phyloP scores from a whole-genome alignment of 1,140 invertebrate genomes.

The Probaryconus sp. region DNA sequence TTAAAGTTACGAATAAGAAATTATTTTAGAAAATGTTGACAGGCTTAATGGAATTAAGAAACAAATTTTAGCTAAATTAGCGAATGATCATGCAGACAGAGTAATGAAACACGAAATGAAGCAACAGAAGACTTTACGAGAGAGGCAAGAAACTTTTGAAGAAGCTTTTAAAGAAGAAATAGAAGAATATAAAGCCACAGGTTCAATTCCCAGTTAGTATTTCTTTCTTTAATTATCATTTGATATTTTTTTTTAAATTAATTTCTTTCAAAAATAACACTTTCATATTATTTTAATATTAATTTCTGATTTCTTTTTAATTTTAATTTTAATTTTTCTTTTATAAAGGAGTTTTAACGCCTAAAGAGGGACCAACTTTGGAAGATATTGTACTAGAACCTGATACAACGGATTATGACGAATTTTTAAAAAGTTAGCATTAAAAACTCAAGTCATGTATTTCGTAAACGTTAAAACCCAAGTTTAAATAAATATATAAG shows the following conservation, averaged over 20 bases:
- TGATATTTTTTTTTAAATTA: constrained; percentile 9
- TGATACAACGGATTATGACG: constrained; percentile 78
- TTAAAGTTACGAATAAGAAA: not conserved
- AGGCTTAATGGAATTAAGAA: too few relatives aligned
- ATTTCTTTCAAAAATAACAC: not conserved
- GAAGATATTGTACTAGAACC: constrained; percentile 80
- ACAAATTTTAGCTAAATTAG: constrained; percentile 78
- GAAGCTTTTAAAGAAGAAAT: constrained; percentile 84
- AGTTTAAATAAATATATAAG: too few relatives aligned
- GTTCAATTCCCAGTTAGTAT: constrained; percentile 81
- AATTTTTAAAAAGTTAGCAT: constrained; percentile 77
- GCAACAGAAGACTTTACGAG: constrained; percentile 80
- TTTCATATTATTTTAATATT: constrained; percentile 5
- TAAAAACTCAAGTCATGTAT: not conserved
- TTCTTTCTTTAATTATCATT: constrained; percentile 2
- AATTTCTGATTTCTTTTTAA: constrained; percentile 24
- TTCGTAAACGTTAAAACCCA: too few relatives aligned
- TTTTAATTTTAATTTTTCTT: constrained; percentile 48
- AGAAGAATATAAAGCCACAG: constrained; percentile 81
- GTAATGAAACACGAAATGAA: constrained; percentile 79
- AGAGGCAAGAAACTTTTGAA: constrained; percentile 83
- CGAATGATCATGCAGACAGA: constrained; percentile 80
- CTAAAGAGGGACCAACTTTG: constrained; percentile 72
- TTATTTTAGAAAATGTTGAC: not conserved
- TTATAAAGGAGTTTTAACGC: constrained; percentile 64